Percentiles rank a stretch among this genome's conserved stretches.
Evolutionary conservation across 1,140 invertebrate species (phyloP).

Genomic region (Bathynomus jamesi): DNA sequence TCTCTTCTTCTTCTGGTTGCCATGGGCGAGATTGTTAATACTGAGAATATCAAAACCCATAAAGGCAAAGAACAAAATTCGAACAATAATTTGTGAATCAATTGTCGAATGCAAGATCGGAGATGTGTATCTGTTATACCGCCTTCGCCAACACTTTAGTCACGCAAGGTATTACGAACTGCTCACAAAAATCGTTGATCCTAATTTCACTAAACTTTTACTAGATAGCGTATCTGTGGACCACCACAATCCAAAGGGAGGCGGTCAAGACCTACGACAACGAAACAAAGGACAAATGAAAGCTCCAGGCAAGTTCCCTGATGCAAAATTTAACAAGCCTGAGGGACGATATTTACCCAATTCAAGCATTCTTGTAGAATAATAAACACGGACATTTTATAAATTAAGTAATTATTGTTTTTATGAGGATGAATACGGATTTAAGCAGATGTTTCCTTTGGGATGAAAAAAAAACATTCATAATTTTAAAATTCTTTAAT

Average conservation of each 20-base stretch:
- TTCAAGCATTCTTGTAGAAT: slow-evolving; percentile 14
- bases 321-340: slow-evolving; percentile 10
- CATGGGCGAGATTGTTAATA: slow-evolving; percentile 5
- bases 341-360: no score
- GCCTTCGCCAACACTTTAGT: slow-evolving; percentile 15
- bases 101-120: slow-evolving; percentile 13
- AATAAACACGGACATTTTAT: no score
- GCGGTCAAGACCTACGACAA: slow-evolving; percentile 5
- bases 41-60: slow-evolving; percentile 12
- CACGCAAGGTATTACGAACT: slow-evolving; percentile 15
- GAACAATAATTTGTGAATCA: slow-evolving; percentile 1
- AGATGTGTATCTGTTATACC: slow-evolving; percentile 14
- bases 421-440: no score
- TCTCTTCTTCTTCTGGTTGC: slow-evolving; percentile 14
- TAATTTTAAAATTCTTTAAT: no score
- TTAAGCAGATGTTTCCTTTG: no score
- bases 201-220: slow-evolving; percentile 9
- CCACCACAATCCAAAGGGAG: neutral
- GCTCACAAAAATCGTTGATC: slow-evolving; percentile 8
- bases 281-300: slow-evolving; percentile 13
- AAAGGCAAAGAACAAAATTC: slow-evolving; percentile 6
- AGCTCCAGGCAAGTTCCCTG: slow-evolving; percentile 11
- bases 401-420: no score
- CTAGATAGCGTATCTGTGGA: slow-evolving; percentile 13
- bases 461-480: no score